Base-by-base conservation (phyloP, 1,140 invertebrate genomes). In the Aleiodes sp. region DNA sequence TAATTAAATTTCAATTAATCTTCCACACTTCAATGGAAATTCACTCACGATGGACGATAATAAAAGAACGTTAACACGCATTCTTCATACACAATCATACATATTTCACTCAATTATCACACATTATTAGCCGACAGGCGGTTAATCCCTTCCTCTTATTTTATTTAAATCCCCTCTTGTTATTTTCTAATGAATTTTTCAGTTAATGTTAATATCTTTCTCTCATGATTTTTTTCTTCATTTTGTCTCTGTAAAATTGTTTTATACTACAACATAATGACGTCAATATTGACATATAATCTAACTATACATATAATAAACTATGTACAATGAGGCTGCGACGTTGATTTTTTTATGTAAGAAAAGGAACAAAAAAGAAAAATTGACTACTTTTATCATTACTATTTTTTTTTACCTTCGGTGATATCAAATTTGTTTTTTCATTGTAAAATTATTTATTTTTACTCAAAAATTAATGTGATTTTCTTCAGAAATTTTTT, bases 231-330 rank as follows among this genome's bases (percentile, higher is more conserved):
- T 52, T 24, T 35, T 69, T 63, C 46, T 56, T 57, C 37, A 37
- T 43, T 19, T 21, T 68, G 14, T 62, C 28, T 65, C 52, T 31
- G 60, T 74, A 70, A 76, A 77, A 74, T 78, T 72, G 76, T 73
- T 73, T 77, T 73, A 71, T 70, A 76, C 60, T 74, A 76, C 72
- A 71, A 68, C 76, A 75, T 70, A 74, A 4, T 74, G 67, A 68
- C 43, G 41, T 70, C 65, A 72, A 71, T 74, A 76, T 71, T 80
- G 65, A 70, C 67, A 73, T 71, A 80, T 78, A 82, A 84, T 83
- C 82, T 84, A 85, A 81, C 82, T 86, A 86, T 84, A 84, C 82
- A 86, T 86, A 84, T 83, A 85, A 59, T 59, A 63, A 69, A 84
- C 82, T 86, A 85, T 86, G 76, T 86, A 86, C 84, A 86, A 76